A percentile compares a stretch with the other conserved stretches of the same genome.
Conservation (phyloP, 1,140 invertebrate genomes). For the Dendroctonus ponderosae region DNA sequence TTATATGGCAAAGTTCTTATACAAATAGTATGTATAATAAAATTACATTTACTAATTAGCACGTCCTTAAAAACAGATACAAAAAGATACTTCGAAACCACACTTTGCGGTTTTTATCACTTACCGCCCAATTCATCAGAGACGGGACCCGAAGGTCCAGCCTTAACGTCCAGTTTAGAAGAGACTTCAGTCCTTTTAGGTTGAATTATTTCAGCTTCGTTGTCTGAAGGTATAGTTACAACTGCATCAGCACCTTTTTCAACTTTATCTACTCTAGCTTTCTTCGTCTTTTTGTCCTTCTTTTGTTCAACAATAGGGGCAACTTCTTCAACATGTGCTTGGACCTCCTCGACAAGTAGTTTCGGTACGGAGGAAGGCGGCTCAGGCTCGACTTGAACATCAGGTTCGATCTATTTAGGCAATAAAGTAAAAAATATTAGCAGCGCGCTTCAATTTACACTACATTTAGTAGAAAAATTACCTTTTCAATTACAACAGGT, state of each 20-base stretch:
- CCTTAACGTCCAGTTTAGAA: background rate
- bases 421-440: too few species aligned
- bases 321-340: conserved; percentile 42
- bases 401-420: too few species aligned
- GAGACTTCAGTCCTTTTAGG: conserved; percentile 13
- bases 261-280: conserved; percentile 43
- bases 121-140: conserved; percentile 72
- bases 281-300: conserved; percentile 54
- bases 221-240: background rate
- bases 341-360: too few species aligned
- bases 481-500: background rate
- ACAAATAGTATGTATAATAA: conserved; percentile 4
- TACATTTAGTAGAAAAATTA: too few species aligned
- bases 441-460: too few species aligned
- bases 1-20: conserved; percentile 2
- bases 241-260: conserved; percentile 44
- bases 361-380: too few species aligned
- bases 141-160: conserved; percentile 36
- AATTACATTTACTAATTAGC: background rate
- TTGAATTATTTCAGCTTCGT: conserved; percentile 22
- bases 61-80: too few species aligned
- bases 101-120: conserved; percentile 6
- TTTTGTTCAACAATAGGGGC: conserved; percentile 43
- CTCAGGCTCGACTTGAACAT: too few species aligned
- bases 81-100: background rate